phyloP scores from a whole-genome alignment of 2,797 vertebrate species.

The Leptatherina wallacei region DNA sequence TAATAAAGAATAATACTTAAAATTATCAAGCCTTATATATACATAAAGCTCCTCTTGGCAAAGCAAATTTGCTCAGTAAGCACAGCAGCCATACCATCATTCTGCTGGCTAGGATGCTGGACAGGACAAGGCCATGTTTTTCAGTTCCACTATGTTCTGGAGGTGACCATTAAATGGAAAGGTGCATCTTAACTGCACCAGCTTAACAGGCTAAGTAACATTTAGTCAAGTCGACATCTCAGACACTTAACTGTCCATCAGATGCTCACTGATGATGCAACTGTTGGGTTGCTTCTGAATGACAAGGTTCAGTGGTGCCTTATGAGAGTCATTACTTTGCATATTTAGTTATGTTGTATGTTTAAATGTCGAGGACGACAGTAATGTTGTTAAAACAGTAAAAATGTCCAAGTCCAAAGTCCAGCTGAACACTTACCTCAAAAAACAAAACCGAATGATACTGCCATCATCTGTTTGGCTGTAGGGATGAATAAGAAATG shows the following conservation, averaged over 20 bases:
- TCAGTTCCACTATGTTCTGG: slow-evolving; percentile 2
- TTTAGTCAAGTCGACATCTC: slow-evolving; percentile 24
- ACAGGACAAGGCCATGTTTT: slow-evolving; percentile 1
- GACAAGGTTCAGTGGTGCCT: no score
- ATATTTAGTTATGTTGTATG: no score
- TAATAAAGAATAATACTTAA: no score
- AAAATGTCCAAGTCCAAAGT: not conserved
- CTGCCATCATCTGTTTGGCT: no score
- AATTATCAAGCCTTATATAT: no score
- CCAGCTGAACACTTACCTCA: not conserved
- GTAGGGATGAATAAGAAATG: no score
- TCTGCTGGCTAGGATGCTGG: slow-evolving; percentile 11
- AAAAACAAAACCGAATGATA: not conserved
- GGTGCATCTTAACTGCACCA: slow-evolving; percentile 34
- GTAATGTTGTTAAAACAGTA: not conserved
- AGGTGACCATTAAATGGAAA: slow-evolving; percentile 32
- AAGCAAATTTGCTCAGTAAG: no score
- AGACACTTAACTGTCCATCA: slow-evolving; percentile 3
- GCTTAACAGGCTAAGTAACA: slow-evolving; percentile 29
- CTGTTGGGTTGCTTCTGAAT: no score
- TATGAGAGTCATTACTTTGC: no score
- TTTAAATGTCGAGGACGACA: not conserved
- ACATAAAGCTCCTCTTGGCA: no score
- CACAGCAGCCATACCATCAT: no score
- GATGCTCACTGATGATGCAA: not conserved